phyloP scores from a whole-genome alignment of 2,888 invertebrate species.

The Mesorhabditis spiculigera region DNA sequence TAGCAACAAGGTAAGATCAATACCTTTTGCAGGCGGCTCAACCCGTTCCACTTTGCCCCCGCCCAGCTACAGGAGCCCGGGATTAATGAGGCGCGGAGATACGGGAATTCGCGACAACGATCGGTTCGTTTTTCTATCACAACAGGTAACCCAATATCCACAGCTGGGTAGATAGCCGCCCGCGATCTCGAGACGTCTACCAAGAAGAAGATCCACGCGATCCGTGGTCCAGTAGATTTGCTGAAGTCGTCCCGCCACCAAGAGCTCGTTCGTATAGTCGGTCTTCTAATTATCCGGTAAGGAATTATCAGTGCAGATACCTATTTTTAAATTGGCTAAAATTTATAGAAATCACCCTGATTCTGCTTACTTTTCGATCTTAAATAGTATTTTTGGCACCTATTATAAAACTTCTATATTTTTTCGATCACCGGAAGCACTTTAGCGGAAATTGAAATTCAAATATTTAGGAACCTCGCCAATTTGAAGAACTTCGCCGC shows the following conservation, averaged over 20 bases:
- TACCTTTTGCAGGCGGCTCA: not conserved
- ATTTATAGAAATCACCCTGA: no score
- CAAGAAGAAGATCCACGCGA: not conserved
- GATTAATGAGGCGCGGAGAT: not conserved
- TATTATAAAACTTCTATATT: no score
- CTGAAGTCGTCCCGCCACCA: not conserved
- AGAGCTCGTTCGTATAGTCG: not conserved
- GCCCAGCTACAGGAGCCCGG: not conserved
- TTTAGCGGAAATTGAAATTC: no score
- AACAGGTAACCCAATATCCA: not conserved
- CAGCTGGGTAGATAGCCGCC: not conserved
- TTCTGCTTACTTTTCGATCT: no score
- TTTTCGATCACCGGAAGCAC: no score
- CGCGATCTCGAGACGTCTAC: not conserved
- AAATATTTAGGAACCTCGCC: no score
- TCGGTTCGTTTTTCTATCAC: not conserved
- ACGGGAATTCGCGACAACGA: not conserved
- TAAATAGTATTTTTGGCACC: no score
- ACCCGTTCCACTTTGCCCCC: not conserved
- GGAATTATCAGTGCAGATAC: not conserved
- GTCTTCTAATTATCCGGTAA: constrained; percentile 1
- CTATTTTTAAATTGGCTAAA: no score
- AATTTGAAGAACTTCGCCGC: no score
- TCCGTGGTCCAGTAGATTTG: not conserved
- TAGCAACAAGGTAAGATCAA: no score